These are phyloP conservation scores for Eurystomus gularis DNA, from an alignment of 2,113 vertebrate species.

Conservation along the genomic window DNA sequence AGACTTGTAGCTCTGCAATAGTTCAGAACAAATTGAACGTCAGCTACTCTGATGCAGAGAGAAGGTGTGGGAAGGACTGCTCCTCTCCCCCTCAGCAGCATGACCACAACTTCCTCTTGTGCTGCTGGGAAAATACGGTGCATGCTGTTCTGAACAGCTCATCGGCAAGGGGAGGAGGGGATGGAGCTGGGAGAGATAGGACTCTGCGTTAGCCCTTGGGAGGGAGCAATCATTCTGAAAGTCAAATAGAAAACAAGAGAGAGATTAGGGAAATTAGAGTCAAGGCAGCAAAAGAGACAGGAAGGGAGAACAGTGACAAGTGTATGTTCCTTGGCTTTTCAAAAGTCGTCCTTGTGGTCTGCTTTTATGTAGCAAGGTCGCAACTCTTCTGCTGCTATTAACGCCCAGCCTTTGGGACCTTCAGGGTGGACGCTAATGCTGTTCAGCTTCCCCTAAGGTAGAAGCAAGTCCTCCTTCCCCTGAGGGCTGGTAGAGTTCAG, in stretches of 20 bases:
- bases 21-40: background rate
- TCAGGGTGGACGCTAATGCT: background rate
- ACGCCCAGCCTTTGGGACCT: background rate
- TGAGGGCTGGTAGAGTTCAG: background rate
- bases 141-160: background rate
- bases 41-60: background rate
- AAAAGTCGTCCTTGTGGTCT: background rate
- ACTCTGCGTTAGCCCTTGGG: background rate
- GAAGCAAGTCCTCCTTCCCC: background rate
- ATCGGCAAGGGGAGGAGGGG: background rate
- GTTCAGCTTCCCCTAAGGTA: background rate
- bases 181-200: background rate
- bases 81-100: background rate
- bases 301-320: background rate
- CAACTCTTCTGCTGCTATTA: background rate
- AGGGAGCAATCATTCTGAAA: background rate
- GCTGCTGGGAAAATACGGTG: background rate
- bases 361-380: background rate
- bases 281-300: background rate
- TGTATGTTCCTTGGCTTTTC: background rate
- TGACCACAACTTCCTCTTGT: background rate
- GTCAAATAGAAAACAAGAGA: background rate
- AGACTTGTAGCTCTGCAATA: background rate
- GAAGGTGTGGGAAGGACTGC: background rate
- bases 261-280: background rate